These are phyloP conservation scores for Chitala chitala DNA, from an alignment of 2,113 vertebrate species.

Conservation along the genomic window DNA sequence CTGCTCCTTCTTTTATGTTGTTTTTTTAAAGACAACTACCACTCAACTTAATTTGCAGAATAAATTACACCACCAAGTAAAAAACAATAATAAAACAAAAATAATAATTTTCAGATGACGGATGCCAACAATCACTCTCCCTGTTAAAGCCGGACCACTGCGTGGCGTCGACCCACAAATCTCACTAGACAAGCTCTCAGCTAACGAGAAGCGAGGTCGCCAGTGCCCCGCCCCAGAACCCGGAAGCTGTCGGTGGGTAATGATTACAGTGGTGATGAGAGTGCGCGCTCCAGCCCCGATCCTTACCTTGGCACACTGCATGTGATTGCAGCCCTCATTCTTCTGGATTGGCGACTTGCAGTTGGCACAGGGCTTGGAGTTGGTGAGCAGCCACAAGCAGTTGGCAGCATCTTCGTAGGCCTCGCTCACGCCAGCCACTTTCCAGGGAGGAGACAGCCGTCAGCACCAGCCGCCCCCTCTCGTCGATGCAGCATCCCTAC, in stretches of 20 bases:
- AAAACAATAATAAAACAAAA: not conserved
- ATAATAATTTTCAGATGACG: not conserved
- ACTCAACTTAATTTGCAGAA: not conserved
- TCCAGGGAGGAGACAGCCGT: constrained; percentile 21
- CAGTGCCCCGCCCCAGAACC: not conserved
- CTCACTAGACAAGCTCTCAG: not conserved
- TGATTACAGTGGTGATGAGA: not conserved
- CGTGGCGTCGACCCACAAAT: not conserved
- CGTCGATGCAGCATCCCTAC: too few species aligned
- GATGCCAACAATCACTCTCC: not conserved
- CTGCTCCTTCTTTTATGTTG: too few species aligned
- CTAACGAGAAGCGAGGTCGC: not conserved
- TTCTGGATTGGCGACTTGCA: constrained; percentile 99
- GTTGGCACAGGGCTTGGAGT: constrained; percentile 94
- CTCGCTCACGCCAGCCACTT: constrained; percentile 93
- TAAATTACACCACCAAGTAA: not conserved
- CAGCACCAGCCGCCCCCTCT: not conserved
- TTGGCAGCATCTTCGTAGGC: constrained; percentile 97
- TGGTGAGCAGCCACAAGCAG: constrained; percentile 92
- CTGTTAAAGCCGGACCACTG: not conserved
- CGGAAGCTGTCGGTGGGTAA: not conserved
- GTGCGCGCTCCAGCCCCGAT: not conserved
- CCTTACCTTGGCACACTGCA: constrained; percentile 97
- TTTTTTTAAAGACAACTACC: too few species aligned
- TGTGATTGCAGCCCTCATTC: constrained; percentile 98